Percentiles rank a stretch among this genome's conserved stretches.
These are phyloP conservation scores for Dicyrtomina minuta DNA, from an alignment of 2,888 invertebrate genomes.

Conservation along the genomic window DNA sequence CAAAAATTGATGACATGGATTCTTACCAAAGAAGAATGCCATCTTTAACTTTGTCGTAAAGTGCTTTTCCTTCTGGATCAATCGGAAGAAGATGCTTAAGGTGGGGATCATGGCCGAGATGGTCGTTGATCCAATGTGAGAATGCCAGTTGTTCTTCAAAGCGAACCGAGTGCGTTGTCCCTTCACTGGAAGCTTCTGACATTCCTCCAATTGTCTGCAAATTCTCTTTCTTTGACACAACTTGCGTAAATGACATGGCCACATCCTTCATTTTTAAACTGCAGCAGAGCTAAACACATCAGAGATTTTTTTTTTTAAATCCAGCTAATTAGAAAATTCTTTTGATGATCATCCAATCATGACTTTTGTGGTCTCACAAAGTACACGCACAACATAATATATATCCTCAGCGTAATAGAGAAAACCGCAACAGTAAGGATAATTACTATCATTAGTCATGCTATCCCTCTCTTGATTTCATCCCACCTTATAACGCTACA, in stretches of 20 bases:
- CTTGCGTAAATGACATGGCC: slow-evolving; percentile 88
- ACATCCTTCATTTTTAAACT: slow-evolving; percentile 88
- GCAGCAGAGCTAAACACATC: slow-evolving; percentile 67
- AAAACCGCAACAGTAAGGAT: no score
- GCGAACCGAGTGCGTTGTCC: slow-evolving; percentile 93
- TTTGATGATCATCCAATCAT: slow-evolving; percentile 5
- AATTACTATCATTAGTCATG: no score
- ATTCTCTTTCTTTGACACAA: slow-evolving; percentile 87
- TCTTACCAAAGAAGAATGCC: slow-evolving; percentile 89
- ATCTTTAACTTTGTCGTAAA: slow-evolving; percentile 92
- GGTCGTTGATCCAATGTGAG: slow-evolving; percentile 98
- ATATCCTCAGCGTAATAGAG: no score
- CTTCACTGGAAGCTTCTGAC: slow-evolving; percentile 90
- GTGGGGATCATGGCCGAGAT: slow-evolving; percentile 84
- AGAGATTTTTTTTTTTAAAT: slow-evolving; percentile 7
- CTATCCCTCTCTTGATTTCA: no score
- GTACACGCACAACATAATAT: no score
- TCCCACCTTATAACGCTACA: no score
- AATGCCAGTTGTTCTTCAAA: slow-evolving; percentile 95
- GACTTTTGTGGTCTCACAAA: neutral
- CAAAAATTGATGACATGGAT: neutral
- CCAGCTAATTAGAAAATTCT: slow-evolving; percentile 15
- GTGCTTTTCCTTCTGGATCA: slow-evolving; percentile 81
- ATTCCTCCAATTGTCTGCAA: slow-evolving; percentile 89
- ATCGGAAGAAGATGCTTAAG: slow-evolving; percentile 87